Evolutionary conservation across 2,888 invertebrate genomes (phyloP).

Genomic region (Hydriomena furcata): DNA sequence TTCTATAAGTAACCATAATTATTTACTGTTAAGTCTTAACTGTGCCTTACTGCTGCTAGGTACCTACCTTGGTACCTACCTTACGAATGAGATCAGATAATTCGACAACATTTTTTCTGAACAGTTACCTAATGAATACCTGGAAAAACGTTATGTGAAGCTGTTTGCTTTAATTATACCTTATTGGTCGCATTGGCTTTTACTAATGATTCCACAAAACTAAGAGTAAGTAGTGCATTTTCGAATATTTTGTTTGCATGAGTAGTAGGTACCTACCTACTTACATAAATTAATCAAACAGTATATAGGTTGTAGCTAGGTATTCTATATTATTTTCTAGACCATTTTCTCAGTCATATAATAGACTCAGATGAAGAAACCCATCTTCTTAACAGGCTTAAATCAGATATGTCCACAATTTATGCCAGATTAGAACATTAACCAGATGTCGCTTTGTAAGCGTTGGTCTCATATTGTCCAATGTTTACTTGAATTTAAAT

Average conservation of each 20-base stretch:
- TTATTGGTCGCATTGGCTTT: constrained; percentile 12
- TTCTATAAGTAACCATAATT: constrained; percentile 59
- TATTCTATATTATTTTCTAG: no score
- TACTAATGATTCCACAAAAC: no score
- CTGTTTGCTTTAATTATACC: constrained; percentile 18
- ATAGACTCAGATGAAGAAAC: constrained; percentile 33
- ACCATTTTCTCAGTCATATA: no score
- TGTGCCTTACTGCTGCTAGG: constrained; percentile 23
- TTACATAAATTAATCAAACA: no score
- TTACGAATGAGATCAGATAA: constrained; percentile 30
- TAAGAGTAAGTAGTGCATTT: no score
- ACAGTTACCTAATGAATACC: constrained; percentile 17
- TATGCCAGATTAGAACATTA: constrained; percentile 39
- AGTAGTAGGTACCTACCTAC: no score
- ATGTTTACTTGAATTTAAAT: constrained; percentile 65
- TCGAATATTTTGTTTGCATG: no score
- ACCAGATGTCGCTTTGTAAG: constrained; percentile 44
- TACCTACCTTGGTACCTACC: no score
- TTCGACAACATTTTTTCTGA: constrained; percentile 23
- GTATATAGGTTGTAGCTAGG: no score
- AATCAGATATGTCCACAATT: constrained; percentile 37
- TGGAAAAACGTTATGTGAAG: constrained; percentile 20
- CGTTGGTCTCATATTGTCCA: constrained; percentile 51
- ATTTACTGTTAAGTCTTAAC: constrained; percentile 57
- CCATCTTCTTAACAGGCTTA: constrained; percentile 34